Conservation (phyloP, 2,113 vertebrate species). For the Clupea harengus region DNA sequence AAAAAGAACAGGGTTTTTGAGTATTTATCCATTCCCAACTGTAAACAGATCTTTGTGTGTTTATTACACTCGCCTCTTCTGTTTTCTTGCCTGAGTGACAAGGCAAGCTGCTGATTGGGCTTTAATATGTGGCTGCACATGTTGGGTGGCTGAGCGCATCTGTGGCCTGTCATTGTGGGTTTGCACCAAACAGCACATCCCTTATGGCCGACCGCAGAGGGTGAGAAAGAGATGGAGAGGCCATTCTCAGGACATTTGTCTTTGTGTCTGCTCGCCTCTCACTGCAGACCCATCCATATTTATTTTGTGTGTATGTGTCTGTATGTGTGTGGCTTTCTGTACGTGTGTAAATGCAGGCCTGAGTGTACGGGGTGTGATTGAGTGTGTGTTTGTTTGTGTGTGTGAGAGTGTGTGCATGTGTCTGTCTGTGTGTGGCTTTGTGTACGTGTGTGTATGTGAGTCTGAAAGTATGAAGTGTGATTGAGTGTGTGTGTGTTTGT, state of each 20-base stretch:
- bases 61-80: not conserved
- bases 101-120: not conserved
- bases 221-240: not conserved
- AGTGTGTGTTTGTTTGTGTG: not conserved
- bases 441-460: not conserved
- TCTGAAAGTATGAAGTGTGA: not conserved
- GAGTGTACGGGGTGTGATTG: not conserved
- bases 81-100: not conserved
- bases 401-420: not conserved
- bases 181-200: not conserved
- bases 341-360: not conserved
- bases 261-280: not conserved
- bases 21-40: not conserved
- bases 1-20: not conserved
- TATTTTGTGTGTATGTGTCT: not conserved
- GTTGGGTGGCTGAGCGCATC: not conserved
- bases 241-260: not conserved
- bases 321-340: not conserved
- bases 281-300: constrained; percentile 1
- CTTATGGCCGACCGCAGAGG: not conserved
- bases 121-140: not conserved
- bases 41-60: not conserved
- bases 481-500: not conserved
- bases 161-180: not conserved
- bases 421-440: not conserved